Evolutionary conservation across 1,140 invertebrate genomes (phyloP).

Genomic region (Scaptomyza pallida): DNA sequence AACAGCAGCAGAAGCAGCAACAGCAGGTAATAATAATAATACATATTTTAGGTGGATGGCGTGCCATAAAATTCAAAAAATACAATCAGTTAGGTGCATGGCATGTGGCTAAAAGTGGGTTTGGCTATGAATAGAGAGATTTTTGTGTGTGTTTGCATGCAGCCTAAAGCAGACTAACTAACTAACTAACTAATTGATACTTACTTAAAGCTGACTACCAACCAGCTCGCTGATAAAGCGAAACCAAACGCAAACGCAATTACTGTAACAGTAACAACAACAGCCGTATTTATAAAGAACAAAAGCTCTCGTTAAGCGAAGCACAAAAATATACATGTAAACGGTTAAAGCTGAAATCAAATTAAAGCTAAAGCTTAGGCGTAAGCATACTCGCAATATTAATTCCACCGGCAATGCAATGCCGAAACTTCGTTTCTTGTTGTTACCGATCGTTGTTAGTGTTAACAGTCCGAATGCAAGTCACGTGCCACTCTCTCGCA

Average conservation of each 20-base stretch:
- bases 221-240: constrained; percentile 34
- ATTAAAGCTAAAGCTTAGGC: constrained; percentile 6
- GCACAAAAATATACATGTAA: constrained; percentile 8
- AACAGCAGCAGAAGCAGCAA: constrained; percentile 30
- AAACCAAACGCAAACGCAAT: constrained; percentile 56
- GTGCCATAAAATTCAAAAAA: constrained; percentile 44
- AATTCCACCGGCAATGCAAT: not conserved
- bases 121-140: constrained; percentile 11
- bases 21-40: constrained; percentile 46
- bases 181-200: constrained; percentile 43
- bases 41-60: constrained; percentile 32
- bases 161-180: constrained; percentile 2
- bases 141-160: constrained; percentile 52
- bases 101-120: constrained; percentile 1
- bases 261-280: constrained; percentile 30
- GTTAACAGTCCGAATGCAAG: not conserved
- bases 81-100: constrained; percentile 9
- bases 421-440: not conserved
- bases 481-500: constrained; percentile 15
- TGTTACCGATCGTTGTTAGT: constrained; percentile 8
- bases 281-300: constrained; percentile 41
- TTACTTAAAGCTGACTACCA: constrained; percentile 29
- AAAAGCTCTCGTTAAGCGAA: constrained; percentile 62
- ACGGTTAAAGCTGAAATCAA: not conserved
- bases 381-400: not conserved